phyloP scores from a whole-genome alignment of 2,113 vertebrate species.

The Ammodramus savannarum region DNA sequence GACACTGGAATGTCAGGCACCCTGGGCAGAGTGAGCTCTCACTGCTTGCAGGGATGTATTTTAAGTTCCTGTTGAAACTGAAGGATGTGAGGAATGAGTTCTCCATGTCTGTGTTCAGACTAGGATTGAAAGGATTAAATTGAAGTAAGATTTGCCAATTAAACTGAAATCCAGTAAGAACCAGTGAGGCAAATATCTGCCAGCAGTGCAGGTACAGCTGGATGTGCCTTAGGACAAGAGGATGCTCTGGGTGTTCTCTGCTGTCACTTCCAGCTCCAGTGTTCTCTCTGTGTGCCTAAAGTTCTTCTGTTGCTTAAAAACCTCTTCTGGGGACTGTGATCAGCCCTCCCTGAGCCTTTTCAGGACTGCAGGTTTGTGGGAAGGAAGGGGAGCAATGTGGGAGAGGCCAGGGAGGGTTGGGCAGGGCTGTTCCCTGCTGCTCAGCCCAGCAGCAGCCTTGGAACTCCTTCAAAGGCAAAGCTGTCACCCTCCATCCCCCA shows the following conservation, averaged over 20 bases:
- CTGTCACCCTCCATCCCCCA: slow-evolving; percentile 30
- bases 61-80: neutral
- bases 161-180: neutral
- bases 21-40: neutral
- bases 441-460: slow-evolving; percentile 49
- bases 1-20: neutral
- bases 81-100: neutral
- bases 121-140: neutral
- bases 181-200: neutral
- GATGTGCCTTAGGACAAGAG: neutral
- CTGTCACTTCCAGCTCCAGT: neutral
- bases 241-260: neutral
- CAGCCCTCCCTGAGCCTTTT: neutral
- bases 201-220: slow-evolving; percentile 1
- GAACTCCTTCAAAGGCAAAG: slow-evolving; percentile 18
- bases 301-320: neutral
- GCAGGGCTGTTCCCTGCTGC: slow-evolving; percentile 37
- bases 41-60: neutral
- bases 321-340: neutral
- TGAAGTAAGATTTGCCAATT: neutral
- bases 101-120: neutral
- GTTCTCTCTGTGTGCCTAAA: neutral
- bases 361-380: neutral
- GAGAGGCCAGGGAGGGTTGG: slow-evolving; percentile 6
- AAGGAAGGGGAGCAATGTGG: neutral